Conservation (phyloP, 2,797 vertebrate genomes). For the Lindbergichthys nudifrons region DNA sequence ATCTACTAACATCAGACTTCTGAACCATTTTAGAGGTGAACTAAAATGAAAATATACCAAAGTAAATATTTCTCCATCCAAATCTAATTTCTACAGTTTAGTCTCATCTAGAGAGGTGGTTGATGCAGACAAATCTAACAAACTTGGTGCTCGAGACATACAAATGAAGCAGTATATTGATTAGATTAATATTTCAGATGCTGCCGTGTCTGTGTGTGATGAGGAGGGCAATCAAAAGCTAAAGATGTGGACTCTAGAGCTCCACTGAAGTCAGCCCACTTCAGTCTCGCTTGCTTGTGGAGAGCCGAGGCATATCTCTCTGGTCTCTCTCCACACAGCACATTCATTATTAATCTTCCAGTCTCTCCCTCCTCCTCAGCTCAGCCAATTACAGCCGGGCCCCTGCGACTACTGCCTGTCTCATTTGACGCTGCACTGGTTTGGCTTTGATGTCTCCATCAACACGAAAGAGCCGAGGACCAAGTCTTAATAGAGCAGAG, state of each 20-base stretch:
- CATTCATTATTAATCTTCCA: slow-evolving; percentile 77
- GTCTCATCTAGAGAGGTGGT: slow-evolving; percentile 19
- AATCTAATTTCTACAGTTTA: not conserved
- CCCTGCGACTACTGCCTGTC: slow-evolving; percentile 72
- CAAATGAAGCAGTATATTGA: slow-evolving; percentile 56
- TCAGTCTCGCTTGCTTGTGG: slow-evolving; percentile 61
- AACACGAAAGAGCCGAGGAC: slow-evolving; percentile 63
- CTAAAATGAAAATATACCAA: slow-evolving; percentile 15
- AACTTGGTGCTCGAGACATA: slow-evolving; percentile 25
- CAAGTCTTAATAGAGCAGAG: slow-evolving; percentile 73
- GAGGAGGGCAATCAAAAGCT: slow-evolving; percentile 52
- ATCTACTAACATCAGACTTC: not conserved
- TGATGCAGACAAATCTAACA: slow-evolving; percentile 24
- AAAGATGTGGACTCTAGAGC: slow-evolving; percentile 43
- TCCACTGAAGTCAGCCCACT: slow-evolving; percentile 46
- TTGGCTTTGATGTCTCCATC: slow-evolving; percentile 84
- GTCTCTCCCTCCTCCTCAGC: slow-evolving; percentile 70
- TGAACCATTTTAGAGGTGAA: slow-evolving; percentile 1
- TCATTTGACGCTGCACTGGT: slow-evolving; percentile 71
- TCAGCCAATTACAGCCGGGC: slow-evolving; percentile 78
- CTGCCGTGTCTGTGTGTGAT: slow-evolving; percentile 28
- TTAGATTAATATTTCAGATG: slow-evolving; percentile 65
- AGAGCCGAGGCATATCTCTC: slow-evolving; percentile 68
- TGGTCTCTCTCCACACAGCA: slow-evolving; percentile 62
- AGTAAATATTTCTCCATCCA: slow-evolving; percentile 14